Percentiles rank a stretch among this genome's conserved stretches.
Evolutionary conservation across 1,140 invertebrate species (phyloP).

Genomic region (Tribolium madens): DNA sequence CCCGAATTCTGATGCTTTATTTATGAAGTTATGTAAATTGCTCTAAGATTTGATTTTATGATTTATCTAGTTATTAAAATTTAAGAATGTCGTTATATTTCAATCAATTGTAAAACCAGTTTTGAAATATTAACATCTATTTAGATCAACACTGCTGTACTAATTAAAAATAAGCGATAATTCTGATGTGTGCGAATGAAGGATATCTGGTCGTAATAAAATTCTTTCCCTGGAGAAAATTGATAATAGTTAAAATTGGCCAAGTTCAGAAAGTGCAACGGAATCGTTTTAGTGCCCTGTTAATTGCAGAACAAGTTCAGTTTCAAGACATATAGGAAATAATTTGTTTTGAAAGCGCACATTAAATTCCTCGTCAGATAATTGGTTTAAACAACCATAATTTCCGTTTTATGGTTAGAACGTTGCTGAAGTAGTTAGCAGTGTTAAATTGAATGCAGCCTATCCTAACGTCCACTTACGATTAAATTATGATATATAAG

Average conservation of each 20-base stretch:
- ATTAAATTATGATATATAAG: slow-evolving; percentile 37
- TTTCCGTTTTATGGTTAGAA: slow-evolving; percentile 38
- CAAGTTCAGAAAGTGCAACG: slow-evolving; percentile 6
- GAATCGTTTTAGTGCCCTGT: slow-evolving; percentile 9
- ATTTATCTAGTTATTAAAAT: neutral
- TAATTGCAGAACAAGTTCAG: slow-evolving; percentile 26
- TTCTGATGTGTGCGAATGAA: too few species aligned
- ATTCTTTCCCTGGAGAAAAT: neutral
- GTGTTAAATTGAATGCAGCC: slow-evolving; percentile 35
- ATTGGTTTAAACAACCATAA: slow-evolving; percentile 39
- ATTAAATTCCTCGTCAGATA: slow-evolving; percentile 34
- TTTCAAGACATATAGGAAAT: slow-evolving; percentile 37
- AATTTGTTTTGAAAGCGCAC: slow-evolving; percentile 36
- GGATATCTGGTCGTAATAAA: neutral
- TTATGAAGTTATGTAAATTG: neutral
- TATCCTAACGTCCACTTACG: slow-evolving; percentile 25
- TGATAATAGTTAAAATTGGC: neutral
- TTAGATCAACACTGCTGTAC: neutral
- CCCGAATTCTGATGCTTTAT: neutral
- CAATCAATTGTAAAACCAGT: neutral
- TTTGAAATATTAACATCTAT: neutral
- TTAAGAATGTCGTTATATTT: too few species aligned
- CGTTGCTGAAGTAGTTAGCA: slow-evolving; percentile 27
- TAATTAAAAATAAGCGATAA: neutral
- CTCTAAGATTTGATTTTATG: neutral